A percentile compares a stretch with the other conserved stretches of the same genome.
Evolutionary conservation across 2,888 invertebrate species (phyloP).

Genomic region (Oxystoma pomonae): DNA sequence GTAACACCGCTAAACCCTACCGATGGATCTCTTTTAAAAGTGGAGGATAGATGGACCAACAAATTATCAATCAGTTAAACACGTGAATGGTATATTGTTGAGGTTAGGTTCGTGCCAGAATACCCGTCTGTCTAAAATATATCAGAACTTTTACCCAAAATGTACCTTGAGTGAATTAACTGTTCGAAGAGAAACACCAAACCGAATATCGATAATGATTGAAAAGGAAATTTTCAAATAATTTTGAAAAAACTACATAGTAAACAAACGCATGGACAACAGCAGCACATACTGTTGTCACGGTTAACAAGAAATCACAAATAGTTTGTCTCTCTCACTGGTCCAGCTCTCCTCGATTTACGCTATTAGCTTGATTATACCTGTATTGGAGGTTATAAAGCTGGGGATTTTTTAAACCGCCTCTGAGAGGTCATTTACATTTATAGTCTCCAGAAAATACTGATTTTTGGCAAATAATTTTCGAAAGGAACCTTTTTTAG

Average conservation of each 20-base stretch:
- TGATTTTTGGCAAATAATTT: too few species aligned
- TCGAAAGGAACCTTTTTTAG: too few species aligned
- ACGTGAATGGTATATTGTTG: neutral
- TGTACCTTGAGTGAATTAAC: neutral
- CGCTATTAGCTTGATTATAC: too few species aligned
- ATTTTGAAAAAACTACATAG: conserved; percentile 1
- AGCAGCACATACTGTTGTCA: neutral
- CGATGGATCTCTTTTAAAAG: neutral
- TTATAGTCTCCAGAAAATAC: too few species aligned
- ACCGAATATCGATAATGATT: neutral
- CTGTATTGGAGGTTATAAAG: too few species aligned
- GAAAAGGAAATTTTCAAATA: neutral
- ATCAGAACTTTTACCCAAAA: neutral
- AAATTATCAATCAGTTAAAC: neutral
- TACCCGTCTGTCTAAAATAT: neutral
- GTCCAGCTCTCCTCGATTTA: conserved; percentile 1
- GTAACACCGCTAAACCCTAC: neutral
- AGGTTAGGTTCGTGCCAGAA: neutral
- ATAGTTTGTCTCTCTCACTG: too few species aligned
- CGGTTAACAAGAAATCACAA: neutral
- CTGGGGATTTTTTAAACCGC: too few species aligned
- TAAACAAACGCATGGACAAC: neutral
- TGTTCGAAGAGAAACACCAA: neutral
- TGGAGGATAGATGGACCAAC: conserved; percentile 1
- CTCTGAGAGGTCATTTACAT: too few species aligned